Conservation (phyloP, 2,113 vertebrate species). For the Microcebus ravelobensis region DNA sequence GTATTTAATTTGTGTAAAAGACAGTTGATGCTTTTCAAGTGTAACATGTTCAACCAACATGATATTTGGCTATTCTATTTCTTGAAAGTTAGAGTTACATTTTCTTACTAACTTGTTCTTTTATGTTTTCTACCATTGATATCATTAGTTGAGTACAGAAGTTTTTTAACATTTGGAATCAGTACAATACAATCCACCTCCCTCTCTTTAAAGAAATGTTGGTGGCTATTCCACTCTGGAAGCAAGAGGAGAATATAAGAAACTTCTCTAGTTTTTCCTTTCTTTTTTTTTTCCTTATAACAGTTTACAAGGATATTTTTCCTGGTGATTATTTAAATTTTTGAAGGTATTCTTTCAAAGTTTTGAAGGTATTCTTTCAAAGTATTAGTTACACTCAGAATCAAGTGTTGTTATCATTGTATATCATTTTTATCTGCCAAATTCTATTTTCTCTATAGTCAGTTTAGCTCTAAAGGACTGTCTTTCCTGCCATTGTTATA, state of each 20-base stretch:
- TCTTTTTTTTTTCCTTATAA: neutral
- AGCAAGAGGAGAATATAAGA: neutral
- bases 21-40: neutral
- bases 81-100: neutral
- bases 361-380: neutral
- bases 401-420: neutral
- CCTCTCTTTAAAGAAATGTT: neutral
- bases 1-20: neutral
- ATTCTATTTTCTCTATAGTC: neutral
- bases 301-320: neutral
- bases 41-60: neutral
- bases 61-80: neutral
- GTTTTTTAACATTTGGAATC: neutral
- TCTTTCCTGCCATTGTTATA: neutral
- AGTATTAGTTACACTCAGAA: neutral
- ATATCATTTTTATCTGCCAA: neutral
- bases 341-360: neutral
- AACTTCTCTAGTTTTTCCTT: neutral
- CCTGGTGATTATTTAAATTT: neutral
- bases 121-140: neutral
- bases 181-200: neutral
- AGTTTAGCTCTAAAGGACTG: neutral
- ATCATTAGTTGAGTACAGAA: neutral
- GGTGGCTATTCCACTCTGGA: neutral
- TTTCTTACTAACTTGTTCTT: neutral